Conservation (phyloP, 2,113 vertebrate species). For the Todiramphus saurophagus region DNA sequence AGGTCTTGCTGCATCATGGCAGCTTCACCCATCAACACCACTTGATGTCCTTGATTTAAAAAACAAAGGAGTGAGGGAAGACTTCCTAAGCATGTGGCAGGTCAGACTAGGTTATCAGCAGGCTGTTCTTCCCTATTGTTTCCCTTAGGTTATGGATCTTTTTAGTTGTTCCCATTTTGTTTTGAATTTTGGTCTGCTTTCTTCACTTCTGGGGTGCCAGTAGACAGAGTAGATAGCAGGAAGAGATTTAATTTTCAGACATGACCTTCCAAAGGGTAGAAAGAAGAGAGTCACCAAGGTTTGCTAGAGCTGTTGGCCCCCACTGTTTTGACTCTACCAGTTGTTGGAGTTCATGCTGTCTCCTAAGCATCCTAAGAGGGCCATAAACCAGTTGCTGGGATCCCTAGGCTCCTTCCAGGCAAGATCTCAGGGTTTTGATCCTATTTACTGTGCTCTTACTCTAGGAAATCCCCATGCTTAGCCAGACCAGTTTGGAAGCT, state of each 20-base stretch:
- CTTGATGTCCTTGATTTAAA: neutral
- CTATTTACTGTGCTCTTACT: neutral
- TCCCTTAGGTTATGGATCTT: neutral
- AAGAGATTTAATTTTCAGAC: neutral
- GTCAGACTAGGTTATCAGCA: neutral
- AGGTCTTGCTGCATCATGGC: neutral
- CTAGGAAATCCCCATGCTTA: neutral
- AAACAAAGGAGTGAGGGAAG: neutral
- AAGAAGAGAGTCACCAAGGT: neutral
- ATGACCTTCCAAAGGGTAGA: constrained; percentile 4
- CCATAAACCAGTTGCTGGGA: neutral
- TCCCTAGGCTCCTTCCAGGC: neutral
- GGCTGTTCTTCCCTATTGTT: constrained; percentile 24
- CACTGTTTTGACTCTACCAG: neutral
- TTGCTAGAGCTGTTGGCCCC: neutral
- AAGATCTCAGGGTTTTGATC: constrained; percentile 2
- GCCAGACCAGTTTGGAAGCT: neutral
- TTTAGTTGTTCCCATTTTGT: neutral
- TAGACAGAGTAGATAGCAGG: constrained; percentile 7
- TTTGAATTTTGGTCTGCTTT: constrained; percentile 30
- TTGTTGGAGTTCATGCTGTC: neutral
- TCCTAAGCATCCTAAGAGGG: neutral
- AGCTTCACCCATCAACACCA: neutral
- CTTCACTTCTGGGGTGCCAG: constrained; percentile 34
- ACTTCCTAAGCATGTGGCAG: neutral